phyloP scores from a whole-genome alignment of 2,888 invertebrate genomes.

The Macrophya alboannulata region DNA sequence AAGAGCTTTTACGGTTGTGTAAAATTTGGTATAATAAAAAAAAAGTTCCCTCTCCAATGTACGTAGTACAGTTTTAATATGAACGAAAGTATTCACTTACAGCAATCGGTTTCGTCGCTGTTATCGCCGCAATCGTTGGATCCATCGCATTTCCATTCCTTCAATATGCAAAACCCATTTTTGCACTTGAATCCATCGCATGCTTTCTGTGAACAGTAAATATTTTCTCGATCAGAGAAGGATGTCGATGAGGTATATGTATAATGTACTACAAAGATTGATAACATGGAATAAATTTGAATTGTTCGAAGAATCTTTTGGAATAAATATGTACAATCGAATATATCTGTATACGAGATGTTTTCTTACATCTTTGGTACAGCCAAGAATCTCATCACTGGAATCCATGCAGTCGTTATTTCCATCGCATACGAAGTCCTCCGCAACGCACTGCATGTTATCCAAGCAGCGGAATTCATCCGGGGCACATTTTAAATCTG shows the following conservation, averaged over 20 bases:
- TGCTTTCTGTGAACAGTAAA: constrained; percentile 63
- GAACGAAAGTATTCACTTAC: constrained; percentile 62
- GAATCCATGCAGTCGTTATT: constrained; percentile 77
- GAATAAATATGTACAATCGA: background rate
- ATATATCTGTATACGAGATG: background rate
- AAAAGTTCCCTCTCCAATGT: background rate
- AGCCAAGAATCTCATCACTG: constrained; percentile 78
- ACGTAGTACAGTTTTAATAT: background rate
- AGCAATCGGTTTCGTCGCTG: constrained; percentile 75
- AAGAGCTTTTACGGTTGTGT: background rate
- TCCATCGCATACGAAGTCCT: constrained; percentile 77
- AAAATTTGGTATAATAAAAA: background rate
- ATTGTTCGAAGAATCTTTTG: background rate
- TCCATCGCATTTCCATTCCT: constrained; percentile 83
- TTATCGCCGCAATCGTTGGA: constrained; percentile 83
- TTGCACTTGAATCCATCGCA: constrained; percentile 86
- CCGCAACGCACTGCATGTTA: constrained; percentile 74
- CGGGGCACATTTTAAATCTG: constrained; percentile 61
- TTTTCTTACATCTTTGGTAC: constrained; percentile 69
- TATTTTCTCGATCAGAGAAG: constrained; percentile 34
- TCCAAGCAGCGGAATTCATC: constrained; percentile 71
- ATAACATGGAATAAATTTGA: background rate
- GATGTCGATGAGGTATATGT: background rate
- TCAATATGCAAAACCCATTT: constrained; percentile 82
- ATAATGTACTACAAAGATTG: background rate